These are phyloP conservation scores for Lacerta bilineata DNA, from an alignment of 2,797 vertebrate species.

Conservation along the genomic window DNA sequence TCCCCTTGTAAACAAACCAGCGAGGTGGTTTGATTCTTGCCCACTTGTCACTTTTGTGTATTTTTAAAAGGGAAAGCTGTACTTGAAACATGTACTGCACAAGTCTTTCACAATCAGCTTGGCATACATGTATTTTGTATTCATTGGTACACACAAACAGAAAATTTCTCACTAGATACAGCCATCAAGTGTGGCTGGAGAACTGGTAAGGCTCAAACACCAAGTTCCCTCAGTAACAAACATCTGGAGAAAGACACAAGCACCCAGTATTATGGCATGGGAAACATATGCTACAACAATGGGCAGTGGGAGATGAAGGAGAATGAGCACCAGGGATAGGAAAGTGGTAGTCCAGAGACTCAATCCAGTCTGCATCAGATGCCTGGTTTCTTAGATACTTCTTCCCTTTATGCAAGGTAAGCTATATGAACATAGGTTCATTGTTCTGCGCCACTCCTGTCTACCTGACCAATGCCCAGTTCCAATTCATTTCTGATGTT, in stretches of 20 bases:
- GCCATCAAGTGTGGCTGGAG: not conserved
- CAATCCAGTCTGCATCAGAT: too few species aligned
- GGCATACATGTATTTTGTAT: not conserved
- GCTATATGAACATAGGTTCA: conserved; percentile 45
- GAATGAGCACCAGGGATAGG: rapidly evolving
- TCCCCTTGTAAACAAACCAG: not conserved
- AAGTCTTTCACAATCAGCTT: not conserved
- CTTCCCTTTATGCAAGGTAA: conserved; percentile 7
- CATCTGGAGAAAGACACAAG: not conserved
- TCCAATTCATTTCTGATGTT: conserved; percentile 11
- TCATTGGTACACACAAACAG: not conserved
- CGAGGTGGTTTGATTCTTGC: too few species aligned
- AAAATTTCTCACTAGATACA: not conserved
- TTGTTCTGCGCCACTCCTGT: conserved; percentile 36
- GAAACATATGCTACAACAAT: not conserved
- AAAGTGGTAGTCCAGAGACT: not conserved
- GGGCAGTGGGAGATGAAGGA: not conserved
- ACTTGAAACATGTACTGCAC: not conserved
- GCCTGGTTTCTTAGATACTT: conserved; percentile 15
- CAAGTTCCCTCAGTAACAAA: not conserved
- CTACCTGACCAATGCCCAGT: conserved; percentile 31
- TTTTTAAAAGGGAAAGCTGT: not conserved
- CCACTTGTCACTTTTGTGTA: not conserved
- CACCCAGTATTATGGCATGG: not conserved
- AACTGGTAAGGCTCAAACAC: not conserved